phyloP scores from a whole-genome alignment of 2,888 invertebrate genomes.

The Pegoplata infirma region DNA sequence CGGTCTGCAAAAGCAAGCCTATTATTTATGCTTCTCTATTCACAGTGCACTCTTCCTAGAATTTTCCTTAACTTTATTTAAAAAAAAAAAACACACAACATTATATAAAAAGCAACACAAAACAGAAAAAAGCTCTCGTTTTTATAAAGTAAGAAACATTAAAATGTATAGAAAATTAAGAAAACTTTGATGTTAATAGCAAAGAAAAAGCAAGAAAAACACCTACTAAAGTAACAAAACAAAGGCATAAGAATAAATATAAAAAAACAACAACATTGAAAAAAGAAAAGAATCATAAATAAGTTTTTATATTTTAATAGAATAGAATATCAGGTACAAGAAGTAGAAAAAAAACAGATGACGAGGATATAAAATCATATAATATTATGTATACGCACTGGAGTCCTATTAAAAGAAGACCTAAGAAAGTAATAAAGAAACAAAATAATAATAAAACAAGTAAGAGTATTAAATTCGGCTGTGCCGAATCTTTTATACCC shows the following conservation, averaged over 20 bases:
- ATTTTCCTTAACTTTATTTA: neutral
- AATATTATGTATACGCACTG: neutral
- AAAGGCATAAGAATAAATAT: neutral
- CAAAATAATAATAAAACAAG: neutral
- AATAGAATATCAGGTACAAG: neutral
- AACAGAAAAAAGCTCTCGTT: too few species aligned
- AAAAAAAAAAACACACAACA: too few species aligned
- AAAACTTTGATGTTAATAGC: constrained; percentile 9
- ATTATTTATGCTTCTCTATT: too few species aligned
- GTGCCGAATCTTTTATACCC: too few species aligned
- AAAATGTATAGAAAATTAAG: constrained; percentile 14
- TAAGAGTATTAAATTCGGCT: too few species aligned
- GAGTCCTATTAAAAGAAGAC: neutral
- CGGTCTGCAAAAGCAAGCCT: too few species aligned
- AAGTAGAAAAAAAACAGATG: neutral
- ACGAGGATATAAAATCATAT: neutral
- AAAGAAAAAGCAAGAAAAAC: neutral
- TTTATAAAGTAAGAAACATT: constrained; percentile 1
- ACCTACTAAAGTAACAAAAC: neutral
- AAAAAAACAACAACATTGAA: too few species aligned
- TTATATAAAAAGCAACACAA: constrained; percentile 3
- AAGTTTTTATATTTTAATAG: neutral
- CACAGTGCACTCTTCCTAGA: neutral
- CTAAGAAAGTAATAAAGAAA: neutral
- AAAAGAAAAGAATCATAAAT: neutral